Evolutionary conservation across 2,113 vertebrate genomes (phyloP), one percentile per base, ranked within the genome.

Genomic region (Melanotaenia duboulayi): DNA sequence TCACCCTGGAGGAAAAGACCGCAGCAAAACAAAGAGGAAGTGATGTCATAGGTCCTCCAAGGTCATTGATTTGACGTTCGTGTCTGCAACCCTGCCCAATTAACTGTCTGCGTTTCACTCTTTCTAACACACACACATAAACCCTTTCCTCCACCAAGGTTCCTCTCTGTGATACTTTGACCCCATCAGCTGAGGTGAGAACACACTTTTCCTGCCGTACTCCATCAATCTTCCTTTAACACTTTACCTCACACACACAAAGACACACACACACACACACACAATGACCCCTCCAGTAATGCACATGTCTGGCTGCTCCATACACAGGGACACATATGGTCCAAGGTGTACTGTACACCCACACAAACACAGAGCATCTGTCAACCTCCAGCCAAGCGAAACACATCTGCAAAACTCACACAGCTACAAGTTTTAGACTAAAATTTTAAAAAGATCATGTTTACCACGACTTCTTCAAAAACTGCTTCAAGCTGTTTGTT

Each of bases 21-120:
- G 70, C 67, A 23, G 70, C 80, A 71, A 72, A 35, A 65, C 48
- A 52, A 72, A 78, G 66, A 83, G 86, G 83, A 91, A 85, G 71
- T 89, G 86, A 89, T 67, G 54, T 87, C 65, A 83, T 32, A 37
- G 51, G 71, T 62, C 50, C 2, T 17, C 46, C 80, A 84, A 89
- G 82, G 87, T 87, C 65, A 62, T 17, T 9, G 16, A 9, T 25
- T 58, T 9, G 11, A 22, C 59, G 12, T 77, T 77, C 32, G 42
- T 50, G 58, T 61, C 35, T 11, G 0, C 12, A 40, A 20, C 25
- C 20, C 46, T 37, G 28, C 49, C 22, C 37, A 54, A 11, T 20
- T 56, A 42, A 49, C 23, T 22, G 11, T 40, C 22, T 19, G 7
- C 24, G 16, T 19, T 11, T 28, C 28, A 28, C n/a, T 28, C 28